Evolutionary conservation across 2,113 vertebrate genomes (phyloP), one percentile per base, ranked within the genome.

Genomic region (Desmodus rotundus): DNA sequence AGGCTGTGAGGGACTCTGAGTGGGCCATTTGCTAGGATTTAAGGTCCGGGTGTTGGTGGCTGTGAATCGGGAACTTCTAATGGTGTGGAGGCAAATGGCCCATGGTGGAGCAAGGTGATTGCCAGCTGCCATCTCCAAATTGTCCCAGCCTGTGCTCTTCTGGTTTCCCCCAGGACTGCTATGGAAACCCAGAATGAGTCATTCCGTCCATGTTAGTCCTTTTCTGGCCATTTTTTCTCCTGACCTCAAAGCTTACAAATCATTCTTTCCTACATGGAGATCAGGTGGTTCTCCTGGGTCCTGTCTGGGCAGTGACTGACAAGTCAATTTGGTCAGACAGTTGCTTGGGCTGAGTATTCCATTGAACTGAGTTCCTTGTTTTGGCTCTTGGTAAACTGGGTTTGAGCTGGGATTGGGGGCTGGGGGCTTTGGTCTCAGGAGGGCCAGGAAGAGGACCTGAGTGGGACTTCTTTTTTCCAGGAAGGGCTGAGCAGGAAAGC

Each of bases 161-260:
- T 52, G 38, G 15, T 38, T 90, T 76, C 72, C 94, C 84, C 61
- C 3, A 2, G 47, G 67, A 92, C 94, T 65, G 87, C 94, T 67
- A 89, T 92, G 92, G 94, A 96, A 89, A 94, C 89, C 84, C 58
- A 88, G 73, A 76, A 78, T 17, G 45, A 94, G 68, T 50, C 67
- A 7, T 78, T 76, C 56, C 82, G 15, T 73, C 54, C 3, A 1
- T 41, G 80, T 68, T 50, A 33, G 76, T 65, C 10, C 31, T 78
- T 89, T 70, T 5, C 33, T 84, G 45, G 38, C 41, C 61, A 45
- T 76, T 95, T 95, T 96, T 67, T 50, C 87, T 95, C 67, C 63
- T 74, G 84, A 93, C 26, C 28, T 91, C 92, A 74, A 93, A 95
- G 93, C 93, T 96, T 95, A 95, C 88, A 96, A 96, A 95, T 97